Evolutionary conservation across 2,888 invertebrate genomes (phyloP).

Genomic region (Panzeria rudis): DNA sequence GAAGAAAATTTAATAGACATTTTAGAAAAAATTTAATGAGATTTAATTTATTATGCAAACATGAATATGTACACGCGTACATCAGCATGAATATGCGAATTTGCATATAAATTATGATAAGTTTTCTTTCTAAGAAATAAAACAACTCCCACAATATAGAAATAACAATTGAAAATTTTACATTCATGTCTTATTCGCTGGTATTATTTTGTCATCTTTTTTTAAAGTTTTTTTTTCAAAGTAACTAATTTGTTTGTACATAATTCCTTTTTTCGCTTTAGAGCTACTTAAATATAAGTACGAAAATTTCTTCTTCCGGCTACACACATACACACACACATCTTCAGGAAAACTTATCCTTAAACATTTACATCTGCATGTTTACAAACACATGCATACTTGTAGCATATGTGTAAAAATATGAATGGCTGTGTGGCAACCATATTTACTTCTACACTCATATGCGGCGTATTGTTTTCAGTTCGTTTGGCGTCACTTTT

Average conservation of each 20-base stretch:
- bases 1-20: constrained; percentile 3
- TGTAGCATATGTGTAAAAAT: neutral
- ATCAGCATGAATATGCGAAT: neutral
- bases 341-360: neutral
- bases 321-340: constrained; percentile 21
- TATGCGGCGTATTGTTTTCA: constrained; percentile 43
- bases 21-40: constrained; percentile 23
- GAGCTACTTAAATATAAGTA: neutral
- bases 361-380: neutral
- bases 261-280: neutral
- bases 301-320: constrained; percentile 58
- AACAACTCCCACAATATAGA: constrained; percentile 15
- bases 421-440: constrained; percentile 1
- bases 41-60: constrained; percentile 7
- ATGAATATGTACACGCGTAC: neutral
- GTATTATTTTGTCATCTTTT: neutral
- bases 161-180: constrained; percentile 25
- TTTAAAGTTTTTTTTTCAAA: neutral
- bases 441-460: constrained; percentile 17
- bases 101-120: constrained; percentile 24
- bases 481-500: constrained; percentile 57
- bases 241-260: neutral
- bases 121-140: constrained; percentile 16
- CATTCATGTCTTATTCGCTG: neutral
- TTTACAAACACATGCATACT: neutral